Base-by-base conservation (phyloP, 2,888 invertebrate species). In the Phragmatobia fuliginosa region DNA sequence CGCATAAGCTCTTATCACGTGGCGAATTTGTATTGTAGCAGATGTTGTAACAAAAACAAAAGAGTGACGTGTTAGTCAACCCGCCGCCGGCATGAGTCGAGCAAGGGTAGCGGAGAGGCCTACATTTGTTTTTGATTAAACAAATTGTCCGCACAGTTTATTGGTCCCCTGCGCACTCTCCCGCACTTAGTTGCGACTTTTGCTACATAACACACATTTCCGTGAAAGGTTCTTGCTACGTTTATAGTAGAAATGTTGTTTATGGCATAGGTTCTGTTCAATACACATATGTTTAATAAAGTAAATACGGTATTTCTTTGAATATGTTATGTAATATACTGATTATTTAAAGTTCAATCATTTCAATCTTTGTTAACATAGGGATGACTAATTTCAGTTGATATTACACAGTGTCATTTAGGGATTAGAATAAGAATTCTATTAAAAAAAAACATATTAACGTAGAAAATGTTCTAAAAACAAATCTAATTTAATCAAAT, bases 101-200 rank as follows among this genome's bases (percentile, higher is more conserved):
- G 79, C 72, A 71, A 80, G 68, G 70, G 73, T 45, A 65, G 72
- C 49, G 59, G 68, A 84, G 84, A 86, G 86, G 88, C 88, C 88
- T 90, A 91, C 92, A 91, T 94, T 93, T 92, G 90, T 95, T 94
- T 94, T 94, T 94, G 94, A 95, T 95, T 95, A 94, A 94, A 94
- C 92, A 94, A 95, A 95, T 94, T 94, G 94, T 91, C 90, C 90
- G 88, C 90, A 75, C 90, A 88, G 87, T 94, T 94, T 94, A 94
- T 94, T 86, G 90, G 85, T 88, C 94, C 90, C 93, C 77, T 66
- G 90, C 84, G 92, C 84, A 82, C 81, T 79, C 72, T 79, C 79
- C 81, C 88, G 86, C 85, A 83, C 88, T 90, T 88, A 85, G 88
- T 85, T 87, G 85, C 67, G 83, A 87, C 85, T 83, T 85, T 80